These are phyloP conservation scores for Troides oblongomaculatus DNA, from an alignment of 2,888 invertebrate species.

Conservation along the genomic window DNA sequence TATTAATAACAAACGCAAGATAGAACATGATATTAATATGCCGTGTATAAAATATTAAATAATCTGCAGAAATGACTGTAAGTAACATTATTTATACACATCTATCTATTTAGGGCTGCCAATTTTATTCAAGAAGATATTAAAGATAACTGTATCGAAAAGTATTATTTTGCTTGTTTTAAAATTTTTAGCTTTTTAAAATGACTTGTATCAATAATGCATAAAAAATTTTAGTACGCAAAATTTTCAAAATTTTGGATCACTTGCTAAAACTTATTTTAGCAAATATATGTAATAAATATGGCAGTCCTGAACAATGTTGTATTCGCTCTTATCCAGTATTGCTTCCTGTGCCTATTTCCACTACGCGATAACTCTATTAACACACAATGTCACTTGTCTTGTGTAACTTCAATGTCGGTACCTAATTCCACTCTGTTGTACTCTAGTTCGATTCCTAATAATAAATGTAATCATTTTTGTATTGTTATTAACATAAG, in stretches of 20 bases:
- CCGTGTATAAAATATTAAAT: background rate
- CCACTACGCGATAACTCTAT: conserved; percentile 23
- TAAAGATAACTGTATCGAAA: background rate
- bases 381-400: background rate
- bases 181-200: background rate
- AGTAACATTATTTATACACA: conserved; percentile 17
- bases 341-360: conserved; percentile 28
- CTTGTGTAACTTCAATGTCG: background rate
- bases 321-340: conserved; percentile 15
- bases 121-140: background rate
- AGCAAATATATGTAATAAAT: conserved; percentile 2
- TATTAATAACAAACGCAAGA: background rate
- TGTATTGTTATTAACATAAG: conserved; percentile 7
- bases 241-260: background rate
- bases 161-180: background rate
- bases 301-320: conserved; percentile 19
- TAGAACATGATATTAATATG: conserved; percentile 6
- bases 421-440: background rate
- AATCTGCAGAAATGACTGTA: conserved; percentile 24
- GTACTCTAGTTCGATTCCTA: background rate
- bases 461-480: background rate
- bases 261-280: background rate
- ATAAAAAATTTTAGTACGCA: background rate
- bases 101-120: conserved; percentile 10
- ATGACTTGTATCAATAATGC: background rate